Evolutionary conservation across 2,888 invertebrate species (phyloP).

Genomic region (Hirtodrosophila histrioides): DNA sequence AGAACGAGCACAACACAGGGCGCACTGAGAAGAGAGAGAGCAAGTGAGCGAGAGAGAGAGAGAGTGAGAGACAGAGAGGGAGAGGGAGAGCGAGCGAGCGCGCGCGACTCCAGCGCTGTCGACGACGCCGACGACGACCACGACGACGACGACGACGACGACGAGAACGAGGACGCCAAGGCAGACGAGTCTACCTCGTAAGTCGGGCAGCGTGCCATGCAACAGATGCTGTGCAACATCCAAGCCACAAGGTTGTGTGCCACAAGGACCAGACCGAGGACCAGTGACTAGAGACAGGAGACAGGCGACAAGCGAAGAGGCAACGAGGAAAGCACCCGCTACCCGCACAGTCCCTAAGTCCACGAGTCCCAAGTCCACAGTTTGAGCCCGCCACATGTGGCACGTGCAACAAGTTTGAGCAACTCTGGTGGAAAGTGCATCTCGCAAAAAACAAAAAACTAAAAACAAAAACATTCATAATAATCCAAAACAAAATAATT

Average conservation of each 20-base stretch:
- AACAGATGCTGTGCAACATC: slow-evolving; percentile 79
- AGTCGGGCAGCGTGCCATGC: slow-evolving; percentile 59
- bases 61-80: background rate
- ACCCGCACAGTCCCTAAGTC: too few species aligned
- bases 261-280: slow-evolving; percentile 25
- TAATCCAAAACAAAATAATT: background rate
- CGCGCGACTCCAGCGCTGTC: background rate
- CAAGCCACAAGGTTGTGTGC: slow-evolving; percentile 70
- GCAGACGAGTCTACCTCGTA: slow-evolving; percentile 54
- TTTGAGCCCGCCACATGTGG: too few species aligned
- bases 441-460: background rate
- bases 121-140: background rate
- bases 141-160: slow-evolving; percentile 9
- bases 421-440: background rate
- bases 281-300: background rate
- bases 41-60: slow-evolving; percentile 1
- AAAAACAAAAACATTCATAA: background rate
- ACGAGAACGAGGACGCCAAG: slow-evolving; percentile 13
- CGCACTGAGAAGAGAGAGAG: background rate
- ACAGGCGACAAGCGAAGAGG: background rate
- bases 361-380: too few species aligned
- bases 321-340: too few species aligned
- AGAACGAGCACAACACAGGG: slow-evolving; percentile 17
- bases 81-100: background rate
- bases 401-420: slow-evolving; percentile 36